phyloP scores from a whole-genome alignment of 2,113 vertebrate species.

The Sprattus sprattus region DNA sequence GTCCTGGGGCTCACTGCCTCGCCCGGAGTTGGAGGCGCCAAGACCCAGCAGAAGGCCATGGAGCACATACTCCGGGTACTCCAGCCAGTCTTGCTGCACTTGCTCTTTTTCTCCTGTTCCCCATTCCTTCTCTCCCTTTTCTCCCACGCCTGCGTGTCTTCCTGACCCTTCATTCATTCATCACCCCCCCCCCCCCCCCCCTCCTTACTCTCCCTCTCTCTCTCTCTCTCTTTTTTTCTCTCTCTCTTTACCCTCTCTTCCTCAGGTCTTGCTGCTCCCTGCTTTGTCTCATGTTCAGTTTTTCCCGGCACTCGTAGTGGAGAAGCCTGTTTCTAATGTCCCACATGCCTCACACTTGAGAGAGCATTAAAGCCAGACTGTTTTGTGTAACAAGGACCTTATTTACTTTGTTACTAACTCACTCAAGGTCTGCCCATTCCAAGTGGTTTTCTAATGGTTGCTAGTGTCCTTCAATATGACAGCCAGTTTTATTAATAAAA shows the following conservation, averaged over 20 bases:
- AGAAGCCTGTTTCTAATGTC: slow-evolving; percentile 57
- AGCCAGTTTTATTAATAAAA: not conserved
- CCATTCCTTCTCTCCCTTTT: not conserved
- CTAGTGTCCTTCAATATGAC: not conserved
- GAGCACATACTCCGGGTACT: not conserved
- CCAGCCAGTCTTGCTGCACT: not conserved
- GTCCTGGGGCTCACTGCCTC: slow-evolving; percentile 92
- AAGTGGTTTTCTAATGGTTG: not conserved
- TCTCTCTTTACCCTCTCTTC: not conserved
- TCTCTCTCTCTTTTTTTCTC: not conserved
- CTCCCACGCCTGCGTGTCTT: not conserved
- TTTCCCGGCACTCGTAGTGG: slow-evolving; percentile 22
- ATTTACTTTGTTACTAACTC: not conserved
- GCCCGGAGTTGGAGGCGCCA: slow-evolving; percentile 88
- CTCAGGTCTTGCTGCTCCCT: slow-evolving; percentile 16
- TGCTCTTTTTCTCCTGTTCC: not conserved
- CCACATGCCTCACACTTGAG: slow-evolving; percentile 24
- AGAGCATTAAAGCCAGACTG: not conserved
- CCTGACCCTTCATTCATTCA: not conserved
- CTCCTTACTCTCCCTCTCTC: not conserved
- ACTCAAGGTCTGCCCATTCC: not conserved
- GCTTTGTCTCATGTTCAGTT: not conserved
- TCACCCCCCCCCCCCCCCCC: not conserved
- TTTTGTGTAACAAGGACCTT: not conserved
- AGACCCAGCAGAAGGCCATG: slow-evolving; percentile 42